Percentiles rank a stretch among this genome's conserved stretches.
Evolutionary conservation across 2,888 invertebrate genomes (phyloP).

Genomic region (Drosophila longiperda): DNA sequence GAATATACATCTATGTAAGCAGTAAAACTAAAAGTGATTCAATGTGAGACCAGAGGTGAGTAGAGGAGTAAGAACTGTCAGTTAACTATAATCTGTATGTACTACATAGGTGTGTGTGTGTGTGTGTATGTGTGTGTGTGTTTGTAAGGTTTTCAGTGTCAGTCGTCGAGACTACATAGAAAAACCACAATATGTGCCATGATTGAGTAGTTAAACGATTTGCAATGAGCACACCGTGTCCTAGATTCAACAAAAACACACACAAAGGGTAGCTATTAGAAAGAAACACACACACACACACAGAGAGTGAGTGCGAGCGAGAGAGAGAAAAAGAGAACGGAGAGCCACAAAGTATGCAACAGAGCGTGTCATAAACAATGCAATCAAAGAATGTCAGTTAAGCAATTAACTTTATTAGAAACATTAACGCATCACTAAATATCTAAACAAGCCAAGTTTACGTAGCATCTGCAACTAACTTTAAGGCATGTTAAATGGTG

Average conservation of each 20-base stretch:
- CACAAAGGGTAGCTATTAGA: background rate
- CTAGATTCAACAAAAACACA: conserved; percentile 52
- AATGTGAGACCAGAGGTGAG: background rate
- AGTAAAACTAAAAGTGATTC: conserved; percentile 22
- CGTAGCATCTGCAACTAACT: background rate
- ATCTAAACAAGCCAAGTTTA: conserved; percentile 15
- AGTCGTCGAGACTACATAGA: conserved; percentile 17
- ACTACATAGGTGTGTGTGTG: background rate
- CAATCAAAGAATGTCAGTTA: conserved; percentile 28
- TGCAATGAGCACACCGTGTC: conserved; percentile 51
- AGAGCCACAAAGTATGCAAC: conserved; percentile 70
- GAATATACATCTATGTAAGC: conserved; percentile 19
- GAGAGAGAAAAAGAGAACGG: background rate
- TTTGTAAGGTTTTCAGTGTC: conserved; percentile 38
- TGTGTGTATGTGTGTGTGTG: background rate
- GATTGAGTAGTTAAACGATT: conserved; percentile 47
- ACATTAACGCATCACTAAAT: conserved; percentile 22
- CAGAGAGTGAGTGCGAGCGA: background rate
- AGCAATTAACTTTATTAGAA: conserved; percentile 36
- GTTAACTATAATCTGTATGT: conserved; percentile 25
- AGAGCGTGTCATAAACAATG: conserved; percentile 34
- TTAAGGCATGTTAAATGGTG: background rate
- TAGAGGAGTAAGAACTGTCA: conserved; percentile 11
- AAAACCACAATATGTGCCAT: conserved; percentile 34
- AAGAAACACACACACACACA: background rate